Conservation (phyloP, 1,140 invertebrate genomes). For the Brachionus koreanus region DNA sequence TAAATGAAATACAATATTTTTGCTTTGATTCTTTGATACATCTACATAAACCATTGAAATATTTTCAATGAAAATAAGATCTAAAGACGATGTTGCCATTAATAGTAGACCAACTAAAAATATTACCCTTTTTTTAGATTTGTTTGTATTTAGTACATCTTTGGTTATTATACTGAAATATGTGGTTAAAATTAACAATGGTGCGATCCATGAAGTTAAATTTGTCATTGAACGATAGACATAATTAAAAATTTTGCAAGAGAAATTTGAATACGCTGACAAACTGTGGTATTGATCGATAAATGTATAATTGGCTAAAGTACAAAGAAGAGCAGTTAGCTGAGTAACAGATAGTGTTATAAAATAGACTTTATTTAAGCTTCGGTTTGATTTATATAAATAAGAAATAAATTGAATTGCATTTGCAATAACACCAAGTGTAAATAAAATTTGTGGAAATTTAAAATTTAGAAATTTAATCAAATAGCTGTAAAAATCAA, state of each 20-base stretch:
- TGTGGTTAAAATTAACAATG: slow-evolving; percentile 34
- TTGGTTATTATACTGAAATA: slow-evolving; percentile 16
- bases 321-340: not conserved
- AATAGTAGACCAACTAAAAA: not conserved
- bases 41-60: not conserved
- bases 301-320: slow-evolving; percentile 11
- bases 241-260: slow-evolving; percentile 31
- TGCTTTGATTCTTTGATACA: not conserved
- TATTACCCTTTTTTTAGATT: not conserved
- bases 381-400: not conserved
- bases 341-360: not conserved
- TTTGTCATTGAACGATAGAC: not conserved
- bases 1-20: not conserved
- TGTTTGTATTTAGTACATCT: not conserved
- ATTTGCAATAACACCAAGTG: slow-evolving; percentile 1
- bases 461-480: slow-evolving; percentile 32
- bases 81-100: not conserved
- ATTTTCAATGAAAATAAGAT: not conserved
- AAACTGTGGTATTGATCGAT: not conserved
- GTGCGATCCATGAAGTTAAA: slow-evolving; percentile 35
- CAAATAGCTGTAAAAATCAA: not conserved
- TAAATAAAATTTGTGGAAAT: slow-evolving; percentile 27
- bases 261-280: not conserved
- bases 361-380: slow-evolving; percentile 29
- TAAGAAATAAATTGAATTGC: not conserved